phyloP scores from a whole-genome alignment of 2,797 vertebrate species.

The Tokudaia tokunoshimensis region DNA sequence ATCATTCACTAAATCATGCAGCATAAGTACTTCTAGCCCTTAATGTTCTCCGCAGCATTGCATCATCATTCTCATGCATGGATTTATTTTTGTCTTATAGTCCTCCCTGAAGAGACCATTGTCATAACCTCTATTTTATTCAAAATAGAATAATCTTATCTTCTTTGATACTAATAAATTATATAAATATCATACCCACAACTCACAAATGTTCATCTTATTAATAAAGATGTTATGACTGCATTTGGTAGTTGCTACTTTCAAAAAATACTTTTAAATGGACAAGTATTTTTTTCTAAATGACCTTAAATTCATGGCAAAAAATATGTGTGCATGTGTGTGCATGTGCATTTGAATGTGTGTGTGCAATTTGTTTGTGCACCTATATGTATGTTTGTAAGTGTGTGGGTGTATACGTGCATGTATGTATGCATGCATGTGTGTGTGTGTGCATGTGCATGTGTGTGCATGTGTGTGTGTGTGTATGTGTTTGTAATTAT shows the following conservation, averaged over 20 bases:
- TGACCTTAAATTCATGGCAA: background rate
- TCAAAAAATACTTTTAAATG: background rate
- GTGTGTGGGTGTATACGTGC: background rate
- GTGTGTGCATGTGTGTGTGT: background rate
- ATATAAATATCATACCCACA: background rate
- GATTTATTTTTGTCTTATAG: background rate
- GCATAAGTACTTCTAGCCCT: background rate
- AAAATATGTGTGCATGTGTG: background rate
- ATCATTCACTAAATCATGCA: background rate
- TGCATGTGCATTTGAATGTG: background rate
- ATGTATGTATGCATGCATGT: background rate
- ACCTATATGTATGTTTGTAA: background rate
- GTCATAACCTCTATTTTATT: background rate
- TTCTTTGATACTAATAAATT: background rate
- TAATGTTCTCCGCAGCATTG: background rate
- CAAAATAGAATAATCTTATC: slow-evolving; percentile 17
- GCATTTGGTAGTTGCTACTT: background rate
- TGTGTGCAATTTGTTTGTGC: background rate
- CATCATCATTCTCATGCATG: background rate
- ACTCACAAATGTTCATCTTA: background rate
- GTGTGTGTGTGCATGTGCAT: background rate
- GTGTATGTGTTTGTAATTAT: background rate
- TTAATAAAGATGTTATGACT: background rate
- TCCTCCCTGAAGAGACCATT: background rate
- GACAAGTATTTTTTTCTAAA: background rate